These are phyloP conservation scores for Anser cygnoides DNA, from an alignment of 2,113 vertebrate species.

Conservation along the genomic window DNA sequence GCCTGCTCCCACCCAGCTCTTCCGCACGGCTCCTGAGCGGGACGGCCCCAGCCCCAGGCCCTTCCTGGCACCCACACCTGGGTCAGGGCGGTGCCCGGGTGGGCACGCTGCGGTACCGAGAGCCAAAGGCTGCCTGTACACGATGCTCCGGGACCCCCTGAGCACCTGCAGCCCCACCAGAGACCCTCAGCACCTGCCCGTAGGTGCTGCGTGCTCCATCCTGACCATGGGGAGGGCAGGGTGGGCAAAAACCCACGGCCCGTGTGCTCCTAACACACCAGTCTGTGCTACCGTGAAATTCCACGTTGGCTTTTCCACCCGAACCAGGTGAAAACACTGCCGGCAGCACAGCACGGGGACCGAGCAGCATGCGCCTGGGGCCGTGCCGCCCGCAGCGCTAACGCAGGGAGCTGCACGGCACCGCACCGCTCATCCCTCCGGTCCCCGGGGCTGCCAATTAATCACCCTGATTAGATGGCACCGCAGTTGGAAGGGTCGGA, in stretches of 20 bases:
- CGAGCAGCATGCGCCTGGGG: rapidly evolving
- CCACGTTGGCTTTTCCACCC: not conserved
- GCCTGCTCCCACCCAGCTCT: not conserved
- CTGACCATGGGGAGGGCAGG: not conserved
- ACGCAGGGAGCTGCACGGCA: not conserved
- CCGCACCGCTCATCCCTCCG: rapidly evolving
- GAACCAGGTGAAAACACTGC: not conserved
- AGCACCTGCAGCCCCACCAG: not conserved
- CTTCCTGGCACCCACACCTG: not conserved
- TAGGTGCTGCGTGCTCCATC: not conserved
- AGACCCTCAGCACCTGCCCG: no score
- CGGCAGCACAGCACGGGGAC: not conserved
- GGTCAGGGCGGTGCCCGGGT: rapidly evolving
- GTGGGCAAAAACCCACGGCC: rapidly evolving
- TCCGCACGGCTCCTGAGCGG: not conserved
- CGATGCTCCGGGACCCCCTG: no score
- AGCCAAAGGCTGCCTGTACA: not conserved
- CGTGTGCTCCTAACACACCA: rapidly evolving
- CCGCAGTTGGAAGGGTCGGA: rapidly evolving
- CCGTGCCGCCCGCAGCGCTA: not conserved
- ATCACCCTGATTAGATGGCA: not conserved
- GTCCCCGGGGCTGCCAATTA: not conserved
- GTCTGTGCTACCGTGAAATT: rapidly evolving
- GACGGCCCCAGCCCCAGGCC: rapidly evolving
- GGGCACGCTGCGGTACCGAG: not conserved